These are phyloP conservation scores for Calephelis perditalis DNA, from an alignment of 2,888 invertebrate species.

Conservation along the genomic window DNA sequence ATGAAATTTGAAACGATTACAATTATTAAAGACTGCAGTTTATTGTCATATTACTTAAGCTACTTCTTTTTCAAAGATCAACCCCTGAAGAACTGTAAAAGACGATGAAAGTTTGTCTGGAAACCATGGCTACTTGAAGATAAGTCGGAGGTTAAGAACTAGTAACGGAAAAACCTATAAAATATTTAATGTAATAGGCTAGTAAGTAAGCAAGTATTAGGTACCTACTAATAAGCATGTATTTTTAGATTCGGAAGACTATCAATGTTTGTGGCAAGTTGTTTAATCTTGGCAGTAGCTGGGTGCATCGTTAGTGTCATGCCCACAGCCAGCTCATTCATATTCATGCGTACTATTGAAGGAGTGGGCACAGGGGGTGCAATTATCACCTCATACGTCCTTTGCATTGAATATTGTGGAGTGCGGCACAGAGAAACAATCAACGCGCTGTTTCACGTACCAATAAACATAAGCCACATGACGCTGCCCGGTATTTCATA, in stretches of 20 bases:
- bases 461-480: slow-evolving; percentile 52
- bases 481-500: slow-evolving; percentile 52
- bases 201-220: too few relatives aligned
- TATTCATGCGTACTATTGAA: slow-evolving; percentile 50
- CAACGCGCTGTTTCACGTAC: slow-evolving; percentile 52
- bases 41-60: too few relatives aligned
- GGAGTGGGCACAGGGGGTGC: slow-evolving; percentile 54
- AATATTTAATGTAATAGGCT: too few relatives aligned
- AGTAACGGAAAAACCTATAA: too few relatives aligned
- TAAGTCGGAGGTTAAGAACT: too few relatives aligned
- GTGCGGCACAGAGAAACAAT: slow-evolving; percentile 46
- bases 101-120: too few relatives aligned
- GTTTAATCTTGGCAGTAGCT: slow-evolving; percentile 38
- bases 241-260: slow-evolving; percentile 53
- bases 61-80: too few relatives aligned
- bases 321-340: slow-evolving; percentile 42
- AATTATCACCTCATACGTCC: slow-evolving; percentile 53
- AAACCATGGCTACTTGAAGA: too few relatives aligned
- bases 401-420: slow-evolving; percentile 53
- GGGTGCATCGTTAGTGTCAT: slow-evolving; percentile 47
- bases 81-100: too few relatives aligned
- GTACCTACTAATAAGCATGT: too few relatives aligned
- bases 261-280: slow-evolving; percentile 37
- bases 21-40: too few relatives aligned
- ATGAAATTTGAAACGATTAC: too few relatives aligned